These are phyloP conservation scores for Trinorchestia longiramus DNA, from an alignment of 1,140 invertebrate species.

Conservation along the genomic window DNA sequence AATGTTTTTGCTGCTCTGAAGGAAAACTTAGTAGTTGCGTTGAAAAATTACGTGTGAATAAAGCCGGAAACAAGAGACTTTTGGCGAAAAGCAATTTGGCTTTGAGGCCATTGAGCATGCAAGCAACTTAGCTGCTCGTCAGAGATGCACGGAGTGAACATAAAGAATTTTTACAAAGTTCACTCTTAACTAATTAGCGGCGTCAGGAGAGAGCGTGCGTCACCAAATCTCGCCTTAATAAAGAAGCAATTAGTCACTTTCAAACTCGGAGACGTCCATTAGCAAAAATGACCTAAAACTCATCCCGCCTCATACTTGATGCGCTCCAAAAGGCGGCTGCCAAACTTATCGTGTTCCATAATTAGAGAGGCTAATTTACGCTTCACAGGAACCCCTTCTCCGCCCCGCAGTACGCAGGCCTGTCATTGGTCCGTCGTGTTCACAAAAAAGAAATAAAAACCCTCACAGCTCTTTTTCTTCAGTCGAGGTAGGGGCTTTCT, in stretches of 20 bases:
- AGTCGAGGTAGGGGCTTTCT: not conserved
- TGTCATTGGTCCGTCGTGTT: not conserved
- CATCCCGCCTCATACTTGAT: not conserved
- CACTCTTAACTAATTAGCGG: slow-evolving; percentile 14
- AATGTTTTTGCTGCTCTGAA: not conserved
- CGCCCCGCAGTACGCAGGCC: not conserved
- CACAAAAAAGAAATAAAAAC: not conserved
- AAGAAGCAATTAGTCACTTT: slow-evolving; percentile 46
- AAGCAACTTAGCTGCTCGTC: not conserved
- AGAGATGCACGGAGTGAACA: slow-evolving; percentile 7
- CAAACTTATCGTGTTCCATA: slow-evolving; percentile 49
- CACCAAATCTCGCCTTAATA: slow-evolving; percentile 26
- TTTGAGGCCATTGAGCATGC: not conserved
- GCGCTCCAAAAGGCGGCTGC: not conserved
- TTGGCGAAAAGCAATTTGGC: not conserved
- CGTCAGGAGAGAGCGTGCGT: not conserved
- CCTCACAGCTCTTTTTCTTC: not conserved
- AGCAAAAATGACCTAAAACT: slow-evolving; percentile 46
- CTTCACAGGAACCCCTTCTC: not conserved
- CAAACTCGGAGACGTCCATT: slow-evolving; percentile 45
- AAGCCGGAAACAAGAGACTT: not conserved
- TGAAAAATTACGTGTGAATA: not conserved
- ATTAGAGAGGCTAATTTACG: slow-evolving; percentile 23
- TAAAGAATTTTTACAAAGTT: not conserved
- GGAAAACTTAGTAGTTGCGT: not conserved